Evolutionary conservation across 2,113 vertebrate genomes (phyloP).

Genomic region (Merops nubicus): DNA sequence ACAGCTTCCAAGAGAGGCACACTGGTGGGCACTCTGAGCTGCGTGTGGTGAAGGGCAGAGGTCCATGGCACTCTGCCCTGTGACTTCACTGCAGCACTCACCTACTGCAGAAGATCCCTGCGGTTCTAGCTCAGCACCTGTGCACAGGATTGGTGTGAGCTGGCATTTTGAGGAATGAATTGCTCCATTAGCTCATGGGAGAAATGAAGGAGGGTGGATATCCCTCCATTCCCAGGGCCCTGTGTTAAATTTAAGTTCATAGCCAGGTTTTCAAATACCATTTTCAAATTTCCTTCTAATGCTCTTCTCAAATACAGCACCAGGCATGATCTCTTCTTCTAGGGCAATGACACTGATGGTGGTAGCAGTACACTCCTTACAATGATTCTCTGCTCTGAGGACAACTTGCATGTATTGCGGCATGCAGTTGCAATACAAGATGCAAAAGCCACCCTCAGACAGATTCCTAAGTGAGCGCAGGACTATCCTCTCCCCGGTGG

Average conservation of each 20-base stretch:
- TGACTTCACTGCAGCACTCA: neutral
- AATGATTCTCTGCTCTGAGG: neutral
- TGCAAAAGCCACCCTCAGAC: neutral
- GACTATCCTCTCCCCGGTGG: neutral
- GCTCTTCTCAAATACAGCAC: neutral
- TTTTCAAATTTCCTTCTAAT: too few species aligned
- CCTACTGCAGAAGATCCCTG: neutral
- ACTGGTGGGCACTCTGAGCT: neutral
- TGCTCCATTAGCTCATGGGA: neutral
- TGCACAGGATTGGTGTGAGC: neutral
- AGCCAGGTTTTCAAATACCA: too few species aligned
- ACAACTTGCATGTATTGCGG: neutral
- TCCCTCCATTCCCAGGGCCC: neutral
- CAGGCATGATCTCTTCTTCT: neutral
- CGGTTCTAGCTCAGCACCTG: neutral
- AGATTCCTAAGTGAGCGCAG: neutral
- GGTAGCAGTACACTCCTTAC: neutral
- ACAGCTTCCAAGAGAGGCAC: neutral
- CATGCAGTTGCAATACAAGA: rapidly evolving
- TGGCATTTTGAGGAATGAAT: neutral
- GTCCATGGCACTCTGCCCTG: neutral
- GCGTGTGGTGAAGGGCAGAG: neutral
- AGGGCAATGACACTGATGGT: neutral
- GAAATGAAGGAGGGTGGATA: neutral
- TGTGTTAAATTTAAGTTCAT: neutral